These are phyloP conservation scores for Rhinolophus ferrumequinum DNA, from an alignment of 2,113 vertebrate genomes.

Conservation along the genomic window DNA sequence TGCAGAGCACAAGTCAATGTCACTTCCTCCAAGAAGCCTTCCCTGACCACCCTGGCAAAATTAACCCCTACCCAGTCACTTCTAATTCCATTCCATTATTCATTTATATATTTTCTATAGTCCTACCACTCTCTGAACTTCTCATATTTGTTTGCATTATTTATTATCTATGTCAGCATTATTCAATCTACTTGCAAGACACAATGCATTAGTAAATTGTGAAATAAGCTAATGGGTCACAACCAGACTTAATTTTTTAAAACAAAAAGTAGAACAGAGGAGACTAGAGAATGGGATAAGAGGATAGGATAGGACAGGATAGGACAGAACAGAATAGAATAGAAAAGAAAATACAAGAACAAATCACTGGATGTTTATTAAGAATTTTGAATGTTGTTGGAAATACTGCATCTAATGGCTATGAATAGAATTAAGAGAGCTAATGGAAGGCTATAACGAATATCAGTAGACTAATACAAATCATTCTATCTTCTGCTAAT, in stretches of 20 bases:
- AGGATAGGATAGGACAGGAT: not conserved
- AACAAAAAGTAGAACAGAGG: not conserved
- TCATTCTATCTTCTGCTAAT: not conserved
- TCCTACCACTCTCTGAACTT: not conserved
- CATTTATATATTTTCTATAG: not conserved
- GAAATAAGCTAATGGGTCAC: slow-evolving; percentile 16
- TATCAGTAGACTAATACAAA: not conserved
- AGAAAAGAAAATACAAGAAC: not conserved
- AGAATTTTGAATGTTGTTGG: not conserved
- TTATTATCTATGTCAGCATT: not conserved
- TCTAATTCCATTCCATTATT: not conserved
- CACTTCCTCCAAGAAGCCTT: not conserved
- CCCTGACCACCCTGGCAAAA: not conserved
- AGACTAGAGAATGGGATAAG: not conserved
- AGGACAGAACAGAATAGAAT: not conserved
- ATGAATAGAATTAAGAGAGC: not conserved
- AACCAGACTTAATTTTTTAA: not conserved
- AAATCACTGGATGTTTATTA: slow-evolving; percentile 7
- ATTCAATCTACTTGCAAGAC: slow-evolving; percentile 33
- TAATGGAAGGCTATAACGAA: not conserved
- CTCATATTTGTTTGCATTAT: not conserved
- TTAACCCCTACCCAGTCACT: not conserved
- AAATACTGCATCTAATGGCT: not conserved
- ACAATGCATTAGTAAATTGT: not conserved
- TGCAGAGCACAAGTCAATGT: not conserved